Conservation (phyloP, 2,797 vertebrate species). For the Tapera naevia region DNA sequence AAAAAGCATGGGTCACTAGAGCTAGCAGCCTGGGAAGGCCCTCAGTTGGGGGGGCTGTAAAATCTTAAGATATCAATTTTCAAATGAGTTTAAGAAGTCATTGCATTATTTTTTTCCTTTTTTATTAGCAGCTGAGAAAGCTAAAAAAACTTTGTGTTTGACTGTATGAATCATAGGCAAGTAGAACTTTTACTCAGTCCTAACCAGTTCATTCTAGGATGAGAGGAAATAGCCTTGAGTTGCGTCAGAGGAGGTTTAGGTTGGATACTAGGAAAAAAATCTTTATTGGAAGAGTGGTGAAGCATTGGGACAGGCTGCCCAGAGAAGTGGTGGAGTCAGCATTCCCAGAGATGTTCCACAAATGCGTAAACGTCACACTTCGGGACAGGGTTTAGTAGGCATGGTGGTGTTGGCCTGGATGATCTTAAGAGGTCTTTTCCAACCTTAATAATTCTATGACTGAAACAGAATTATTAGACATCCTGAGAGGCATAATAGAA, state of each 20-base stretch:
- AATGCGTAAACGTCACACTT: too few relatives aligned
- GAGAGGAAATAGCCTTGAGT: too few relatives aligned
- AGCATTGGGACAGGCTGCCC: too few relatives aligned
- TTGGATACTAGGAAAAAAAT: too few relatives aligned
- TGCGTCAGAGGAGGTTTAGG: too few relatives aligned
- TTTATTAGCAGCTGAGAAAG: not conserved
- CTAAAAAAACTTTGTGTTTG: not conserved
- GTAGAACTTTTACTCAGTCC: not conserved
- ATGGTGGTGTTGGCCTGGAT: too few relatives aligned
- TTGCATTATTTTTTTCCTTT: not conserved
- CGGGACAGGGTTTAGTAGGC: too few relatives aligned
- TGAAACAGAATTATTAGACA: not conserved
- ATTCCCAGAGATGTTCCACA: too few relatives aligned
- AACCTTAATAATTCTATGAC: not conserved
- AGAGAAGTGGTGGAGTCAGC: too few relatives aligned
- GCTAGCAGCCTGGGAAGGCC: not conserved
- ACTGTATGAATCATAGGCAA: not conserved
- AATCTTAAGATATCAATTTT: not conserved
- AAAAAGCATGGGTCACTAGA: not conserved
- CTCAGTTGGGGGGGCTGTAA: not conserved
- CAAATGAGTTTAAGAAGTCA: not conserved
- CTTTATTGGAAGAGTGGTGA: too few relatives aligned
- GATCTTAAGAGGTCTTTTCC: too few relatives aligned
- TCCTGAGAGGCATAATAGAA: not conserved
- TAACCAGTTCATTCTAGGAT: not conserved